A percentile compares a stretch with the other conserved stretches of the same genome.
Evolutionary conservation across 2,888 invertebrate genomes (phyloP).

Genomic region (Cephus spinipes): DNA sequence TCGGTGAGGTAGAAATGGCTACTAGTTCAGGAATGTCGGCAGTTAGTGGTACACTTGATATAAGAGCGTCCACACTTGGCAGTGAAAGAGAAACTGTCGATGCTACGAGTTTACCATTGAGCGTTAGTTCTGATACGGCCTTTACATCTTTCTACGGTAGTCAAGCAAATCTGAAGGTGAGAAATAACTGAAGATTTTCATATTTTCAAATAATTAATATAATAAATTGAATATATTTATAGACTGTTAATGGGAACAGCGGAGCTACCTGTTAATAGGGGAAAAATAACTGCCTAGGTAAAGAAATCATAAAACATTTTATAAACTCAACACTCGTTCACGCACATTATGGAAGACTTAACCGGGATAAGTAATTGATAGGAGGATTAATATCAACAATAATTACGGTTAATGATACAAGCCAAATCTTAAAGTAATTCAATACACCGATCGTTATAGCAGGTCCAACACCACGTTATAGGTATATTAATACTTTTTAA

Average conservation of each 20-base stretch:
- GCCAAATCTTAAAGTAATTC: not conserved
- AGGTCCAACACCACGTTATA: not conserved
- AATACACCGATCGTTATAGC: not conserved
- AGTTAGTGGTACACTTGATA: slow-evolving; percentile 64
- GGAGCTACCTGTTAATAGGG: slow-evolving; percentile 28
- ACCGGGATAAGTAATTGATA: not conserved
- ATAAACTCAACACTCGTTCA: not conserved
- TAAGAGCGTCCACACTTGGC: slow-evolving; percentile 67
- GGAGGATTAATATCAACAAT: slow-evolving; percentile 3
- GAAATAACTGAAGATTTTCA: slow-evolving; percentile 11
- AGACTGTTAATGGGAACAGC: slow-evolving; percentile 32
- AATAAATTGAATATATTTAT: slow-evolving; percentile 13
- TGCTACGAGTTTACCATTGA: slow-evolving; percentile 64
- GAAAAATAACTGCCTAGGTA: slow-evolving; percentile 30
- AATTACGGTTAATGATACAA: slow-evolving; percentile 10
- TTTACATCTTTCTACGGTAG: slow-evolving; percentile 71
- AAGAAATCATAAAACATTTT: slow-evolving; percentile 11
- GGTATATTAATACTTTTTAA: not conserved
- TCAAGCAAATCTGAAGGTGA: slow-evolving; percentile 61
- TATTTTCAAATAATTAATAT: not conserved
- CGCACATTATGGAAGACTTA: not conserved
- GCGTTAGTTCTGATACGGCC: slow-evolving; percentile 70
- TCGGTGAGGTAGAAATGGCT: slow-evolving; percentile 61
- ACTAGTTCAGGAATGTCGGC: slow-evolving; percentile 60
- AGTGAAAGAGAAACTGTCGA: slow-evolving; percentile 64